Conservation (phyloP, 2,888 invertebrate genomes). For the Leptura quadrifasciata region DNA sequence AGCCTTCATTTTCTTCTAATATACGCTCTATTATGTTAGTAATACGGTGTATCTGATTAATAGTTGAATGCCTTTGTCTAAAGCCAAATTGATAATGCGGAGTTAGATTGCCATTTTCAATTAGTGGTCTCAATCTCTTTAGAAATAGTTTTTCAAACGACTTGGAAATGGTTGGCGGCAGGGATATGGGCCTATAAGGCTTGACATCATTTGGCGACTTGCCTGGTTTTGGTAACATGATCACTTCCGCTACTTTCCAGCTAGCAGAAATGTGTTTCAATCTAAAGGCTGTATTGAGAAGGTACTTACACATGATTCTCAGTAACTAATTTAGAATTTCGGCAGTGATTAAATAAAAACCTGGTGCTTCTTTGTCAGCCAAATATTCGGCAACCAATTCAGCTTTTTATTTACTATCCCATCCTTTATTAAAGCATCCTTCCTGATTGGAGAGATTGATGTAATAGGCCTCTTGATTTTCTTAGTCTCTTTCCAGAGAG, state of each 20-base stretch:
- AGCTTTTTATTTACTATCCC: background rate
- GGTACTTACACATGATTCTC: too few species aligned
- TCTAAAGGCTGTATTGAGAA: background rate
- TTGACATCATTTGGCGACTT: conserved; percentile 24
- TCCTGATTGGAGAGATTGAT: background rate
- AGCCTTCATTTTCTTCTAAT: too few species aligned
- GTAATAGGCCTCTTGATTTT: background rate
- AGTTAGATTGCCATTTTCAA: too few species aligned
- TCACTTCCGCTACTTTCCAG: background rate
- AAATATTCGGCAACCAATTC: background rate
- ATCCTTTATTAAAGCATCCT: background rate
- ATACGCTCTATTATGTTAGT: too few species aligned
- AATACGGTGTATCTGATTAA: too few species aligned
- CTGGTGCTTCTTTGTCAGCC: background rate
- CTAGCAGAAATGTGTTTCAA: background rate
- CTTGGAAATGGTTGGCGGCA: too few species aligned
- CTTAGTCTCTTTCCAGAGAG: background rate
- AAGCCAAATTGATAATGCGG: too few species aligned
- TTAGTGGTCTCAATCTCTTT: too few species aligned
- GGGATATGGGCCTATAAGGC: conserved; percentile 40
- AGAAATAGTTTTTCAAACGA: too few species aligned
- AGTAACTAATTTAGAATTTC: too few species aligned
- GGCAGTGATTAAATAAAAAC: too few species aligned
- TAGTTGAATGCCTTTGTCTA: too few species aligned
- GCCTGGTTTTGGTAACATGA: conserved; percentile 34